Base-by-base conservation (phyloP, 2,888 invertebrate genomes). In the Ophioninae sp. region DNA sequence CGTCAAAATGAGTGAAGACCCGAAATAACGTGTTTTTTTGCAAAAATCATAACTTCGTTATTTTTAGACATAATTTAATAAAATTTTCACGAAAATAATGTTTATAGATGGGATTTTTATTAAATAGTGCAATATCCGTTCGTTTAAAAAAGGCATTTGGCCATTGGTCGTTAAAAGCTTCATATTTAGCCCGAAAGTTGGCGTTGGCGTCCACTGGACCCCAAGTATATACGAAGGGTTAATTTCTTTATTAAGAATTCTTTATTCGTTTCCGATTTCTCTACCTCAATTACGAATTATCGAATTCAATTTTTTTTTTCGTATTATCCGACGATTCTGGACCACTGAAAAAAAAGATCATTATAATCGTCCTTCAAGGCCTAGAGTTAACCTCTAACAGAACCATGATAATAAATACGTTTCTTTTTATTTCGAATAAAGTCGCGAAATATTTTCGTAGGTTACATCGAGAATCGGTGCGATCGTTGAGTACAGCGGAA, bases 371-470 rank as follows among this genome's bases (percentile, higher is more conserved):
- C 13, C 13, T 13, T 13, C 17, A 10, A 13, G 17, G 17, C 51
- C 17, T 17, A 13, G 17, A 17, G 51, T 51, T 13, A 51, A 13
- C 17, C 17, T 17, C 51, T 17, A 13, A 17, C 51, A 51, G 10
- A 10, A 17, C 6, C 51, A 51, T 17, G 51, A 17, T 51, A 51
- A 51, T 51, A 51, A 51, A 51, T 51, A 51, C 30, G 30, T 51
- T 51, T 51, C 37, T n/a, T 51, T 17, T 51, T 51, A 17, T 17
- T 51, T 17, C 13, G 51, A 51, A 17, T 13, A 51, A 9, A 81
- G n/a, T 69, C 76, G 71, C 69, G 56, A 58, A 75, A 56, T 59
- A 58, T 20, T 72, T 64, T 39, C 64, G 64, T 37, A 59, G 8
- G 17, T 51, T 51, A 51, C 51, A 51, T 51, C 51, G 51, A 51